A percentile compares a stretch with the other conserved stretches of the same genome.
These are phyloP conservation scores for Scolopax mira DNA, from an alignment of 2,113 vertebrate genomes.

Conservation along the genomic window DNA sequence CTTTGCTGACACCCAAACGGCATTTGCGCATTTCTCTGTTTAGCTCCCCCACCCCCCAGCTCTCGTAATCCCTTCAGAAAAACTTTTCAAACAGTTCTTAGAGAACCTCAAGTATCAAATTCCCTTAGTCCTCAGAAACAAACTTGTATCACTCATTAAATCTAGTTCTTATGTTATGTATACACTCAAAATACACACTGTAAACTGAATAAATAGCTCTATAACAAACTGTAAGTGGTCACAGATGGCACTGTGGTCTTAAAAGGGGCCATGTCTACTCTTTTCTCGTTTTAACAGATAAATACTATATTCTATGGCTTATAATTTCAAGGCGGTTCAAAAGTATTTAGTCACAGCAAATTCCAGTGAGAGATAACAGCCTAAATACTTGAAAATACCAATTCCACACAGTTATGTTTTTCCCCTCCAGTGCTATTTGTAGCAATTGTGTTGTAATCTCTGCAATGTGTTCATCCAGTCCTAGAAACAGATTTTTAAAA, in stretches of 20 bases:
- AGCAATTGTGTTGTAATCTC: background rate
- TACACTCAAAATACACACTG: slow-evolving; percentile 37
- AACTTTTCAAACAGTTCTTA: background rate
- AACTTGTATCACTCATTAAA: background rate
- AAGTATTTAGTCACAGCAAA: background rate
- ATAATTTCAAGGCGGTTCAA: background rate
- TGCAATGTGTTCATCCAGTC: background rate
- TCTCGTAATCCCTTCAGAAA: background rate
- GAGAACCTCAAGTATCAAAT: background rate
- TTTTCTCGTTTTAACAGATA: background rate
- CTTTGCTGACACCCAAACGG: background rate
- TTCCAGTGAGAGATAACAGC: background rate
- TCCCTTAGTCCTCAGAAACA: background rate
- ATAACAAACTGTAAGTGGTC: background rate
- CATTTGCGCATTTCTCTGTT: slow-evolving; percentile 5
- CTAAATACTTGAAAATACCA: background rate
- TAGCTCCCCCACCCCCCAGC: background rate
- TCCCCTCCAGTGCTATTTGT: background rate
- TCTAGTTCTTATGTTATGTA: slow-evolving; percentile 19
- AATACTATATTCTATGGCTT: background rate
- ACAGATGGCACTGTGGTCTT: background rate
- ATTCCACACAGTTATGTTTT: background rate
- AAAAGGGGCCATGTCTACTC: background rate
- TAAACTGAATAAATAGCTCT: slow-evolving; percentile 33
- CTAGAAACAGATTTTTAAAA: background rate